Evolutionary conservation across 2,113 vertebrate genomes (phyloP).

Genomic region (Saguinus midas): DNA sequence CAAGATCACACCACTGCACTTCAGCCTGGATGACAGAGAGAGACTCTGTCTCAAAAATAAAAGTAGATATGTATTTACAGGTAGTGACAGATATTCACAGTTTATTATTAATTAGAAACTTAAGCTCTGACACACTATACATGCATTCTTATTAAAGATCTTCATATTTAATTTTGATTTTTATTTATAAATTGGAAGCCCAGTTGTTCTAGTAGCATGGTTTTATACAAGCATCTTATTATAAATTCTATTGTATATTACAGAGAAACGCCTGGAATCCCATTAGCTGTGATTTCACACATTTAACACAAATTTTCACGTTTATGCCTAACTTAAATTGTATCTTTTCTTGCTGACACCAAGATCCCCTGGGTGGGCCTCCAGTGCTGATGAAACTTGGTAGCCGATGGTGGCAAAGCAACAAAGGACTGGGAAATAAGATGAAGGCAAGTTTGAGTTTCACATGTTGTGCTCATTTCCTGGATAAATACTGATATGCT

Average conservation of each 20-base stretch:
- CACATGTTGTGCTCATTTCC: constrained; percentile 43
- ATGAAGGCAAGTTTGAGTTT: constrained; percentile 23
- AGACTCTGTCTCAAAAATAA: background rate
- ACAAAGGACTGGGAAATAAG: background rate
- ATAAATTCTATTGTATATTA: background rate
- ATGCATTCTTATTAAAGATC: background rate
- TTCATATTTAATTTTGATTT: background rate
- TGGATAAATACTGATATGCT: background rate
- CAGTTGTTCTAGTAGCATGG: background rate
- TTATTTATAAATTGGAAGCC: constrained; percentile 28
- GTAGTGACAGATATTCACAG: background rate
- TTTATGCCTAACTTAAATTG: constrained; percentile 51
- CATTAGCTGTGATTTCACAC: constrained; percentile 29
- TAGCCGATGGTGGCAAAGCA: constrained; percentile 8
- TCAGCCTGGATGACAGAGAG: too few species aligned
- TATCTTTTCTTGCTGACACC: constrained; percentile 50
- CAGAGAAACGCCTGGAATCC: constrained; percentile 8
- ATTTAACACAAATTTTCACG: constrained; percentile 44
- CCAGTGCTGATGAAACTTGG: background rate
- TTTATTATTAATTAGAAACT: background rate
- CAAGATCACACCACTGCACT: too few species aligned
- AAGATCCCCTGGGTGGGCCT: constrained; percentile 46
- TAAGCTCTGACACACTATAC: background rate
- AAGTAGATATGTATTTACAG: background rate
- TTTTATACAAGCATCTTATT: background rate